Conservation (phyloP, 2,888 invertebrate species). For the Chymomyza amoena region DNA sequence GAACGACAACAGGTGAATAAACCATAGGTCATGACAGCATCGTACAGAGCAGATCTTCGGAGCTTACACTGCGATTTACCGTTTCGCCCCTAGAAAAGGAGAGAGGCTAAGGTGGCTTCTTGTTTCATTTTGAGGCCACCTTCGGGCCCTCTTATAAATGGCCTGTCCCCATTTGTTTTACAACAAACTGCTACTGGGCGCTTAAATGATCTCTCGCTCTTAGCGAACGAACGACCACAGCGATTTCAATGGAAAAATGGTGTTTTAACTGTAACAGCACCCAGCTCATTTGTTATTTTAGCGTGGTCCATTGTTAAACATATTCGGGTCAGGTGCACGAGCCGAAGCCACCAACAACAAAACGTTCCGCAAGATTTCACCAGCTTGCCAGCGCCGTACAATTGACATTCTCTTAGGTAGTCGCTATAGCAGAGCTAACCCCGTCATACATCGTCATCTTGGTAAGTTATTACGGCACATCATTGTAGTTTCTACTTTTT, state of each 20-base stretch:
- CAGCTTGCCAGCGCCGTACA: conserved; percentile 60
- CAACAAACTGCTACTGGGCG: conserved; percentile 20
- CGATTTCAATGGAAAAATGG: conserved; percentile 68
- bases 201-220: conserved; percentile 23
- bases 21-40: conserved; percentile 52
- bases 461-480: conserved; percentile 15
- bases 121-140: conserved; percentile 60
- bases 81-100: conserved; percentile 52
- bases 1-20: conserved; percentile 68
- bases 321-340: conserved; percentile 68
- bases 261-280: conserved; percentile 71
- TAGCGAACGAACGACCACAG: conserved; percentile 34
- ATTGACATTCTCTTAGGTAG: conserved; percentile 72
- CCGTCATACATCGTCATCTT: conserved; percentile 12
- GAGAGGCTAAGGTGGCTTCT: neutral
- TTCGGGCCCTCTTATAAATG: conserved; percentile 6
- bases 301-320: conserved; percentile 59
- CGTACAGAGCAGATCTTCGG: conserved; percentile 20
- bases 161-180: conserved; percentile 35
- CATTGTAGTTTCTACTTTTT: neutral
- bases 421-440: conserved; percentile 57
- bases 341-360: conserved; percentile 53
- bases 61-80: conserved; percentile 56
- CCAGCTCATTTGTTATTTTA: conserved; percentile 5
- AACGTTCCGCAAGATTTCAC: conserved; percentile 24